A percentile compares a stretch with the other conserved stretches of the same genome.
Conservation (phyloP, 2,888 invertebrate genomes). For the Andricus curvator region DNA sequence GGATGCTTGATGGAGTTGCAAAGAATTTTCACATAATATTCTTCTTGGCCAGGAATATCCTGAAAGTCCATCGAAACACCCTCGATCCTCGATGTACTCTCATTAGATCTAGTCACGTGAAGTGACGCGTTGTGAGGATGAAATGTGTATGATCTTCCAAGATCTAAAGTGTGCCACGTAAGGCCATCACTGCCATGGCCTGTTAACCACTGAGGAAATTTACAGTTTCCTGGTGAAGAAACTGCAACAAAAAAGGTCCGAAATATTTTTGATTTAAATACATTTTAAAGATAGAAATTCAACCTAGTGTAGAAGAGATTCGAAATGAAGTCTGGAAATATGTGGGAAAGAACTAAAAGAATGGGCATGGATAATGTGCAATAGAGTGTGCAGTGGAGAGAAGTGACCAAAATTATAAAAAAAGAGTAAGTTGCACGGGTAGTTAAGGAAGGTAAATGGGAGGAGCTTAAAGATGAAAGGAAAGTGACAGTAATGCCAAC, state of each 20-base stretch:
- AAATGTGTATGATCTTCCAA: conserved; percentile 91
- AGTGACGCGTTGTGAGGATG: conserved; percentile 89
- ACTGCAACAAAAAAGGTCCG: conserved; percentile 79
- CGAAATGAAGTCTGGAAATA: too few species aligned
- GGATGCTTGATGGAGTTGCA: conserved; percentile 74
- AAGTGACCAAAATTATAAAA: too few species aligned
- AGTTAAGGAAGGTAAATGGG: too few species aligned
- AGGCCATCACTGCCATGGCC: conserved; percentile 80
- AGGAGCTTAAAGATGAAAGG: too few species aligned
- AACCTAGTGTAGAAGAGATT: too few species aligned
- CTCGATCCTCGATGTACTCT: conserved; percentile 69
- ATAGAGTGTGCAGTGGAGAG: too few species aligned
- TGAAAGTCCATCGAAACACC: conserved; percentile 67
- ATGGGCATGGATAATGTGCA: too few species aligned
- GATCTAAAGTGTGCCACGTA: conserved; percentile 92
- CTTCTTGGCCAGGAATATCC: conserved; percentile 72
- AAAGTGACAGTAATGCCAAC: too few species aligned
- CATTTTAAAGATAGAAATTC: too few species aligned
- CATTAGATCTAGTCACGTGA: conserved; percentile 82
- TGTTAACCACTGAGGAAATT: conserved; percentile 93
- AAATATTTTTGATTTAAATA: neutral
- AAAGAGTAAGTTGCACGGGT: too few species aligned
- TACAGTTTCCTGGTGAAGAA: conserved; percentile 87
- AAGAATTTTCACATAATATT: conserved; percentile 74
- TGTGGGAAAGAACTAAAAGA: too few species aligned